phyloP scores from a whole-genome alignment of 2,888 invertebrate species.

The Ennomos quercinarius region DNA sequence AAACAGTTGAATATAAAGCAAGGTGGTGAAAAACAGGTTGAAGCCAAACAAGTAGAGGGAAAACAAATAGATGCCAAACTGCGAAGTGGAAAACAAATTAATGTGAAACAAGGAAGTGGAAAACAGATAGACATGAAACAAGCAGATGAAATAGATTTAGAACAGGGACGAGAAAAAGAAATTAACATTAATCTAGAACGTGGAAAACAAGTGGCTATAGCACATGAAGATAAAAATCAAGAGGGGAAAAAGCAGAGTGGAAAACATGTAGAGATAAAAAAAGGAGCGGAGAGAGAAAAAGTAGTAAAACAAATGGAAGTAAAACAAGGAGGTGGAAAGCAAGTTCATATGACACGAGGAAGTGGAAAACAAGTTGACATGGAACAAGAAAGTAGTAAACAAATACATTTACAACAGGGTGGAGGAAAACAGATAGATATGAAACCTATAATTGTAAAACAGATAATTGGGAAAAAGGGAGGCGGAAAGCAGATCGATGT shows the following conservation, averaged over 20 bases:
- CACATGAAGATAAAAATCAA: background rate
- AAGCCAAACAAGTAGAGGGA: background rate
- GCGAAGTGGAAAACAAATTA: background rate
- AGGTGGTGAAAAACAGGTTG: background rate
- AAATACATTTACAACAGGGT: background rate
- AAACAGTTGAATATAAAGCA: conserved; percentile 2
- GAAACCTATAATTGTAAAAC: background rate
- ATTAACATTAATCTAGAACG: background rate
- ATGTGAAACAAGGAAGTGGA: background rate
- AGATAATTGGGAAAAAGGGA: background rate
- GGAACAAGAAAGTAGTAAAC: conserved; percentile 1
- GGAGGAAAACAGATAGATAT: background rate
- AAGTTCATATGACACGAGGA: background rate
- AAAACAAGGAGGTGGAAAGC: conserved; percentile 2
- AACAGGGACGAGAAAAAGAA: background rate
- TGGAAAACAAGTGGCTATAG: background rate
- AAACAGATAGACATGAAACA: background rate
- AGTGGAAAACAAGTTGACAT: conserved; percentile 6
- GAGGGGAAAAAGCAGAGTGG: conserved; percentile 1
- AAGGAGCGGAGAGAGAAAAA: background rate
- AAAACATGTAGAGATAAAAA: background rate
- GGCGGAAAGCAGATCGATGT: background rate
- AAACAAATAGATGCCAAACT: background rate
- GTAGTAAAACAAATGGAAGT: background rate
- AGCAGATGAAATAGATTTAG: background rate